phyloP scores from a whole-genome alignment of 1,140 invertebrate species.

The Leguminivora glycinivorella region DNA sequence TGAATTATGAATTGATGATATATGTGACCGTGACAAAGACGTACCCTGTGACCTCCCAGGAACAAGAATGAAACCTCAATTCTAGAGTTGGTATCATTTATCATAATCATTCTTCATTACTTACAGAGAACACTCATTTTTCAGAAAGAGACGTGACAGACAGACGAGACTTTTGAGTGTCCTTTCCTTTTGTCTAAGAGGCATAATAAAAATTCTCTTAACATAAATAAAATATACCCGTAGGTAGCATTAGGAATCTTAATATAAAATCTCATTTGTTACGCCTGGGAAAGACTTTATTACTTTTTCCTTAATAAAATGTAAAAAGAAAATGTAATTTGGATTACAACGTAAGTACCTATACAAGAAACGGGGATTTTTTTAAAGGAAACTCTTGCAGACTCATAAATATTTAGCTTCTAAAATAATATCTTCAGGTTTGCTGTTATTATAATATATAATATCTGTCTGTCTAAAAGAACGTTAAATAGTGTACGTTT shows the following conservation, averaged over 20 bases:
- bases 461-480: too few species aligned
- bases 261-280: neutral
- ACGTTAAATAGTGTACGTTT: too few species aligned
- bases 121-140: neutral
- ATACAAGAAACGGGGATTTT: neutral
- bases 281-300: neutral
- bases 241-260: neutral
- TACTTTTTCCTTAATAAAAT: neutral
- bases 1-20: too few species aligned
- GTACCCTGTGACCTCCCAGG: too few species aligned
- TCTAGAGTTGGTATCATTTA: too few species aligned
- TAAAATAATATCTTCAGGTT: too few species aligned
- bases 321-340: neutral
- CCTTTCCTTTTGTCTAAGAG: too few species aligned
- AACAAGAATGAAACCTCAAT: too few species aligned
- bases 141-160: neutral
- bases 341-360: neutral
- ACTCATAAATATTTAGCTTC: neutral
- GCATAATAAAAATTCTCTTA: neutral
- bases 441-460: too few species aligned
- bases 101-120: neutral
- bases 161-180: neutral
- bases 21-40: too few species aligned
- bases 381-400: neutral
- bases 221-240: neutral